These are phyloP conservation scores for Acromyrmex heyeri DNA, from an alignment of 1,140 invertebrate genomes.

Conservation along the genomic window DNA sequence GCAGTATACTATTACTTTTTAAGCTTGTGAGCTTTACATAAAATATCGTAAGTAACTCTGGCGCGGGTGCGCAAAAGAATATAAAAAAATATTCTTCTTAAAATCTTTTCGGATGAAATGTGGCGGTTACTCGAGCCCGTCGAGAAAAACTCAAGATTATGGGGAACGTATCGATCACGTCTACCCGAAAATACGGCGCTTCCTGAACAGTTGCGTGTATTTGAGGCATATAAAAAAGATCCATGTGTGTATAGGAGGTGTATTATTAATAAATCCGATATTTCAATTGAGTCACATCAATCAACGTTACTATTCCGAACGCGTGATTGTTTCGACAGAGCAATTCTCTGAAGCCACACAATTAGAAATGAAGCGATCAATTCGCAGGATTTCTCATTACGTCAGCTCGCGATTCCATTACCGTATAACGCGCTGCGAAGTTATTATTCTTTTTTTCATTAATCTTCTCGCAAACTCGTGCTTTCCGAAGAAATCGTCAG, in stretches of 20 bases:
- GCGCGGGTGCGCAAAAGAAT: neutral
- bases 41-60: constrained; percentile 32
- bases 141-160: constrained; percentile 5
- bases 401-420: constrained; percentile 63
- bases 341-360: constrained; percentile 34
- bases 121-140: neutral
- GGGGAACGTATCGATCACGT: constrained; percentile 2
- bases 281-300: constrained; percentile 47
- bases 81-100: constrained; percentile 45
- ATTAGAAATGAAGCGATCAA: constrained; percentile 56
- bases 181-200: constrained; percentile 3
- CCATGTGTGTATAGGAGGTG: neutral
- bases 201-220: neutral
- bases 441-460: constrained; percentile 70
- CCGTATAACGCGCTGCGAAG: constrained; percentile 55
- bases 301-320: constrained; percentile 9
- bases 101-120: neutral
- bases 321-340: constrained; percentile 7
- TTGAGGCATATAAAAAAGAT: neutral
- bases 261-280: constrained; percentile 28
- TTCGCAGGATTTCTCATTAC: constrained; percentile 58
- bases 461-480: constrained; percentile 64
- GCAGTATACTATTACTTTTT: constrained; percentile 8
- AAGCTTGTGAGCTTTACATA: constrained; percentile 40
- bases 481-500: constrained; percentile 71